Conservation (phyloP, 2,888 invertebrate genomes). For the Drosophila lutescens region DNA sequence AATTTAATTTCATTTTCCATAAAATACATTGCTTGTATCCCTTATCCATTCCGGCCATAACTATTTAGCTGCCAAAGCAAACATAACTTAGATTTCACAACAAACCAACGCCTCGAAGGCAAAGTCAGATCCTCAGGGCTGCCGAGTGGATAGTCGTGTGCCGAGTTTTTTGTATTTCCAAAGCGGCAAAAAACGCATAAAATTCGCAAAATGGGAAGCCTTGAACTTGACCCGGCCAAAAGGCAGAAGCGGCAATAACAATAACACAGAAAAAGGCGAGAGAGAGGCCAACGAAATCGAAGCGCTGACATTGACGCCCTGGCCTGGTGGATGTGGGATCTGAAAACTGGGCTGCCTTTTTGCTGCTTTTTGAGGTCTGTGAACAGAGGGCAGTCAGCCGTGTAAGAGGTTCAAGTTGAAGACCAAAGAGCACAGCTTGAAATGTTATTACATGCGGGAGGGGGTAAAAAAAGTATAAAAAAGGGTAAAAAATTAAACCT, state of each 20-base stretch:
- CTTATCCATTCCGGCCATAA: background rate
- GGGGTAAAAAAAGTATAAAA: background rate
- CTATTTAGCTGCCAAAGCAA: conserved; percentile 15
- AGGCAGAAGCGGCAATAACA: conserved; percentile 60
- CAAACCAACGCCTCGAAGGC: background rate
- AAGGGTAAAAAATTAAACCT: conserved; percentile 71
- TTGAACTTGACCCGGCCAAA: conserved; percentile 73
- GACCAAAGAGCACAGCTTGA: conserved; percentile 70
- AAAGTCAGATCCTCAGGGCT: background rate
- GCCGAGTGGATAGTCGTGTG: conserved; percentile 4
- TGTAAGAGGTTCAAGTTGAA: conserved; percentile 71
- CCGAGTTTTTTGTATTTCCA: conserved; percentile 9
- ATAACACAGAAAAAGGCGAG: conserved; percentile 56
- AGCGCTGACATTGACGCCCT: conserved; percentile 73
- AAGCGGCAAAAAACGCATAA: conserved; percentile 66
- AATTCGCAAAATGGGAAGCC: conserved; percentile 73
- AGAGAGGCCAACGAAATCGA: conserved; percentile 62
- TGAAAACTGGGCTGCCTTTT: conserved; percentile 7
- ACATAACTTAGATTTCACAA: conserved; percentile 20
- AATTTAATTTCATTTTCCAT: no score
- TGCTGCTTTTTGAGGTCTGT: conserved; percentile 27
- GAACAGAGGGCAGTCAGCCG: conserved; percentile 58
- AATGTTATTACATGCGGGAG: conserved; percentile 67
- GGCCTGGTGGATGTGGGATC: conserved; percentile 18
- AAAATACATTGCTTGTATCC: background rate